These are phyloP conservation scores for Amblyopsis hoosieri DNA, from an alignment of 2,797 vertebrate species.

Conservation along the genomic window DNA sequence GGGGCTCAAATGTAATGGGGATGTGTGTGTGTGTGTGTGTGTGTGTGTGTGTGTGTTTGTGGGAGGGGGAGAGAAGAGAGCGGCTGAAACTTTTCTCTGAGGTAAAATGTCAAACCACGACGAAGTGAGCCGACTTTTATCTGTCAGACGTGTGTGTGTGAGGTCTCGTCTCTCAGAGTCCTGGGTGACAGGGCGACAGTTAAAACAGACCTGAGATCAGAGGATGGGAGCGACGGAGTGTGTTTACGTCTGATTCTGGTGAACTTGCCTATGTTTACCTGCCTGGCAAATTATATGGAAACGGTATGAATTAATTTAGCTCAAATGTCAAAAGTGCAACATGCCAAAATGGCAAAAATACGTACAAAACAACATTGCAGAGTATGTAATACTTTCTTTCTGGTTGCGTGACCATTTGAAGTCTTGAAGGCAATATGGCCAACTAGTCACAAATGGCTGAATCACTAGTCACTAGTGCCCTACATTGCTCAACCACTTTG, in stretches of 20 bases:
- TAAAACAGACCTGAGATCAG: conserved; percentile 57
- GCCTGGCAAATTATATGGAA: conserved; percentile 36
- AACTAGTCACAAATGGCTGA: conserved; percentile 59
- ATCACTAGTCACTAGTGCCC: conserved; percentile 57
- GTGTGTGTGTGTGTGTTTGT: conserved; percentile 2
- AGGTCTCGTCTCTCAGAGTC: conserved; percentile 62
- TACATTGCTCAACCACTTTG: conserved; percentile 52
- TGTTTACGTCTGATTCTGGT: conserved; percentile 65
- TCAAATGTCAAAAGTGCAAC: conserved; percentile 20
- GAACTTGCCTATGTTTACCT: conserved; percentile 47
- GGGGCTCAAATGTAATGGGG: conserved; percentile 41
- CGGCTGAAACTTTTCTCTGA: conserved; percentile 60
- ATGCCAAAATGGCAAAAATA: conserved; percentile 10
- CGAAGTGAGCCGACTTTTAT: conserved; percentile 70
- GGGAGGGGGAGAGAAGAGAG: conserved; percentile 30
- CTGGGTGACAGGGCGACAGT: conserved; percentile 66
- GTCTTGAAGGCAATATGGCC: conserved; percentile 44
- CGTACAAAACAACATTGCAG: conserved; percentile 19
- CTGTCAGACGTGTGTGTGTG: conserved; percentile 59
- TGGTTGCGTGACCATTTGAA: conserved; percentile 38
- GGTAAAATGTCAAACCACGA: conserved; percentile 71
- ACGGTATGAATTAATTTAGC: conserved; percentile 3
- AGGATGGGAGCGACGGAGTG: conserved; percentile 68
- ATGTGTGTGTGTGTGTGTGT: background rate
- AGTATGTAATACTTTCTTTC: conserved; percentile 16